phyloP scores from a whole-genome alignment of 2,113 vertebrate species.

The Hemibagrus wyckioides region DNA sequence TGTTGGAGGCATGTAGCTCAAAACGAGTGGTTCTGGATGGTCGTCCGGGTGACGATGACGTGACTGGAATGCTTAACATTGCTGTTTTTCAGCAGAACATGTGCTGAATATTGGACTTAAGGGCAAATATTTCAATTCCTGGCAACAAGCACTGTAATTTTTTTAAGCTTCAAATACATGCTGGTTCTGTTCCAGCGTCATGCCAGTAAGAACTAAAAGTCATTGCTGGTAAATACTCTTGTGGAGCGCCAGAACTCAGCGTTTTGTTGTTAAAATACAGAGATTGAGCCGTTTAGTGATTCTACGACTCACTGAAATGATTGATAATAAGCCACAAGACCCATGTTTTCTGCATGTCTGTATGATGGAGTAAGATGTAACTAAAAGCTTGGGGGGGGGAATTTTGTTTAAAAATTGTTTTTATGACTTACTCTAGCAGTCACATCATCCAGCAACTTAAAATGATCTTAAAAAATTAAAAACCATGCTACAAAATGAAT shows the following conservation, averaged over 20 bases:
- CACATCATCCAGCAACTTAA: background rate
- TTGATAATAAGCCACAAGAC: background rate
- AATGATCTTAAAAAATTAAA: background rate
- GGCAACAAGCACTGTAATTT: background rate
- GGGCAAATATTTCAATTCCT: background rate
- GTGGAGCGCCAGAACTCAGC: background rate
- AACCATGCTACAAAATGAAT: background rate
- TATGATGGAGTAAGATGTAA: no score
- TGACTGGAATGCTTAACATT: background rate
- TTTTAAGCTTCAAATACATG: background rate
- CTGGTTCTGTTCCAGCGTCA: background rate
- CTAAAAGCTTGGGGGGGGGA: no score
- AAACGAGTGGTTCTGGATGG: background rate
- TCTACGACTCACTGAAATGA: background rate
- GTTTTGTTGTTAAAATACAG: background rate
- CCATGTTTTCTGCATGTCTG: background rate
- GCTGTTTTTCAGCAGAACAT: background rate
- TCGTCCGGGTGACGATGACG: background rate
- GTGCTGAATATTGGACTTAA: background rate
- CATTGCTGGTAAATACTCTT: background rate
- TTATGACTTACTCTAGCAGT: background rate
- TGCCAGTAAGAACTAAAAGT: constrained; percentile 6
- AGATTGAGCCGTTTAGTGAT: background rate
- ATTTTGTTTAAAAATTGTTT: background rate
- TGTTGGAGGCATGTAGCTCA: background rate